Base-by-base conservation (phyloP, 2,888 invertebrate species). In the Doris montereyensis region DNA sequence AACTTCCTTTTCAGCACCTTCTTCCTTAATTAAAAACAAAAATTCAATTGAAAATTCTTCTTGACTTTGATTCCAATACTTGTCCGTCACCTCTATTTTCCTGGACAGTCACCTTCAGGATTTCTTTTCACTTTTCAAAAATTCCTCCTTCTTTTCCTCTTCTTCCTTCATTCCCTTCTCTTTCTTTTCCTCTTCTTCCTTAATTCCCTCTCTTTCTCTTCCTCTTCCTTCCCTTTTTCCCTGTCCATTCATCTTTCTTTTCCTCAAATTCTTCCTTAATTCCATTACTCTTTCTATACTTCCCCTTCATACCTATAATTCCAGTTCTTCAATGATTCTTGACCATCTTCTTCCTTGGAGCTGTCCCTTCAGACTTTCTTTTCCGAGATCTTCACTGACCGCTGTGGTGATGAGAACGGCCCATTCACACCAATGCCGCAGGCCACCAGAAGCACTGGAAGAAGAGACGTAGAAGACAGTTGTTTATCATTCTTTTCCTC, bases 331-430 rank as follows among this genome's bases (percentile, higher is more conserved):
- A 68, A 98, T 98, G 86, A 98, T 97, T 28, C 98, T 97, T 0
- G 98, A 98, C 98, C 0, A 98, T 98, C 5, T 98, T 97, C 80
- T 98, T 98, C 98, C 89, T 95, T 95, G 0, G 96, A 92, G 92
- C 96, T 96, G 1, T 96, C 96, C 75, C 95, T 94, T 77, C n/a
- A n/a, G n/a, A n/a, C n/a, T 94, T 92, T 97, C 97, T 0, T 96
- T 92, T 21, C 98, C 97, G 4, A 98, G 93, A 90, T 98, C 98
- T 0, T 98, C 97, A 77, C 97, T 96, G 57, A 98, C 98, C 0
- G 97, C 97, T 0, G 98, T 98, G 1, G 98, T 98, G 88, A 98
- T 98, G 76, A 98, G 93, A 3, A 97, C 96, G 98, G 98, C 0
- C 97, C 98, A 92, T 98, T 98, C 0, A 98, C 98, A 70, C 98